Conservation (phyloP, 2,888 invertebrate species). For the Epistrophella euchroma region DNA sequence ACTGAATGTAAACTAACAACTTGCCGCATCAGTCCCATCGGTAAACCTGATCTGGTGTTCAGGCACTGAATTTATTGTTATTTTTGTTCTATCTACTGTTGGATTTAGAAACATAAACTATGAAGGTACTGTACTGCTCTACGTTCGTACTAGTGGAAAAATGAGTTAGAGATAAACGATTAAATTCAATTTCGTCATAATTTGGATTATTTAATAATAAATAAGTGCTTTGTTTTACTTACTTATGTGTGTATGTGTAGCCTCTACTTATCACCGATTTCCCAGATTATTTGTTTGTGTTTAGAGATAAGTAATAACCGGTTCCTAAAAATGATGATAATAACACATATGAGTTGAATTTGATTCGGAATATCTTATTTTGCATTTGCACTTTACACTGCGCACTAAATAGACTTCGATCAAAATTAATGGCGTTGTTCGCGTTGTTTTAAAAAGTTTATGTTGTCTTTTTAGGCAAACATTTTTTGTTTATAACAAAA, state of each 20-base stretch:
- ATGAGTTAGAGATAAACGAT: background rate
- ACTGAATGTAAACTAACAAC: constrained; percentile 54
- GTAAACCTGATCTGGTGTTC: constrained; percentile 7
- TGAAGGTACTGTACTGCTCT: background rate
- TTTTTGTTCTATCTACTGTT: background rate
- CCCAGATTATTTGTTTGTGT: background rate
- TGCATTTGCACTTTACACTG: too few relatives aligned
- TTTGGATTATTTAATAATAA: background rate
- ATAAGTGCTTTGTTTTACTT: background rate
- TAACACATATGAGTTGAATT: too few relatives aligned
- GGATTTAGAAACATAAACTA: background rate
- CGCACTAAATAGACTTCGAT: too few relatives aligned
- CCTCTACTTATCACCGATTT: background rate
- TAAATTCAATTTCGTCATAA: background rate
- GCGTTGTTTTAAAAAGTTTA: background rate
- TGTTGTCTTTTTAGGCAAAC: background rate
- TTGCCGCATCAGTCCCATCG: constrained; percentile 52
- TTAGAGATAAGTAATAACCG: too few relatives aligned
- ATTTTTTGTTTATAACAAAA: background rate
- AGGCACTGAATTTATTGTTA: background rate
- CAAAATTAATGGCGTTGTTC: background rate
- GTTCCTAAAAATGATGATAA: too few relatives aligned
- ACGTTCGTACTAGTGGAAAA: background rate
- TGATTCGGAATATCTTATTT: too few relatives aligned
- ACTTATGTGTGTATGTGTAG: background rate